phyloP scores from a whole-genome alignment of 1,140 invertebrate species.

The Drosophila seguyi region DNA sequence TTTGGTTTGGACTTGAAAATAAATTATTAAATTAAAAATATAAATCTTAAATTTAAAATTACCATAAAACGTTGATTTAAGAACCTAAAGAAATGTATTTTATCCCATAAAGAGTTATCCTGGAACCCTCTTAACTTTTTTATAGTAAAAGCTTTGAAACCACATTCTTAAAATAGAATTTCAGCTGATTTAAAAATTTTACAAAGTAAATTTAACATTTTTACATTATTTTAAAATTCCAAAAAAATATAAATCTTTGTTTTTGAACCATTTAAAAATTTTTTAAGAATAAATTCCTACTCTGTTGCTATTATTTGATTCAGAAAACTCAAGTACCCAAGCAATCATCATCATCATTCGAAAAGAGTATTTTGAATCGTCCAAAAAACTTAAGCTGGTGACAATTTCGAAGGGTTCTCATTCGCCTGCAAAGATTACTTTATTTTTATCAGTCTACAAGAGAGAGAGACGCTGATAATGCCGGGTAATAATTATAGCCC shows the following conservation, averaged over 20 bases:
- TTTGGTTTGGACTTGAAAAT: not conserved
- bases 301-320: not conserved
- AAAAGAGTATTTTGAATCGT: constrained; percentile 5
- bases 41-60: not conserved
- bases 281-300: not conserved
- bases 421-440: constrained; percentile 37
- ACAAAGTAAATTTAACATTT: not conserved
- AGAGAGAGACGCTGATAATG: constrained; percentile 49
- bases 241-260: too few species aligned
- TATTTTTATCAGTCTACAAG: constrained; percentile 53
- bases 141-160: not conserved
- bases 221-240: not conserved
- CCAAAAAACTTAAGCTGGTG: constrained; percentile 30
- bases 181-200: not conserved
- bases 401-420: constrained; percentile 35
- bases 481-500: constrained; percentile 45
- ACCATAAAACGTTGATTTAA: not conserved
- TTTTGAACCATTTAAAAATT: not conserved
- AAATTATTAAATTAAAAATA: too few species aligned
- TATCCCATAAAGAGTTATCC: not conserved
- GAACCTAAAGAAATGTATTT: not conserved
- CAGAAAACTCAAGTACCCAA: not conserved
- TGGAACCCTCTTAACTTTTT: not conserved
- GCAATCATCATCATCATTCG: not conserved
- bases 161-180: not conserved